Base-by-base conservation (phyloP, 2,888 invertebrate species). In the Ophion slaviceki region DNA sequence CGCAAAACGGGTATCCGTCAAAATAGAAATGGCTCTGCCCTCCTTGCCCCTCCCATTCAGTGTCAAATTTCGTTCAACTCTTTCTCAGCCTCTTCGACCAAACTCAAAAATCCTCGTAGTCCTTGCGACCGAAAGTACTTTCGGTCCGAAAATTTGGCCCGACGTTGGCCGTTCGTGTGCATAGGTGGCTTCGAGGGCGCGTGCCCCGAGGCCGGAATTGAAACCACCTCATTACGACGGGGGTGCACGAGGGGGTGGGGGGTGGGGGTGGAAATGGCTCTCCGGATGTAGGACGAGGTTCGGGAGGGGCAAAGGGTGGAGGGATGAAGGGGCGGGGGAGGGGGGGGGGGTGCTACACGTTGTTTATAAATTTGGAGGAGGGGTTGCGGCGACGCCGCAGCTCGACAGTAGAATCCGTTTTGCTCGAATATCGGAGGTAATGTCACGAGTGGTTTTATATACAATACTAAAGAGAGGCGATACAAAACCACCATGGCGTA, bases 391-490 rank as follows among this genome's bases (percentile, higher is more conserved):
- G 90, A 90, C 87, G 90, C 53, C 53, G 90, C 90, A 89, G 90
- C 90, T 70, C 90, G 84, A 47, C 87, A 86, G 90, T 91, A 92
- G 93, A 93, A 93, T 93, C 93, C 93, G 93, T 93, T 93, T 93
- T 93, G 93, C 53, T 53, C 91, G 92, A 93, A 93, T 93, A 93
- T 93, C 92, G 93, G 91, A 92, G 93, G 92, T 93, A 93, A 93
- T 93, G 93, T 93, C 93, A 92, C 93, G 92, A 92, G 92, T 89
- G 92, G 90, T 93, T 93, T 93, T 93, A 93, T 92, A 92, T 92
- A 53, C 53, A 53, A 53, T 17, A 90, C 91, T 89, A 91, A 88
- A 90, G 90, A 88, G 88, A 89, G 88, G 90, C 89, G 68, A 53
- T 70, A 61, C 74, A 59, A 64, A 47, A 70, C 57, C 72, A 66